Conservation (phyloP, 2,888 invertebrate species). For the Anticlea derivata region DNA sequence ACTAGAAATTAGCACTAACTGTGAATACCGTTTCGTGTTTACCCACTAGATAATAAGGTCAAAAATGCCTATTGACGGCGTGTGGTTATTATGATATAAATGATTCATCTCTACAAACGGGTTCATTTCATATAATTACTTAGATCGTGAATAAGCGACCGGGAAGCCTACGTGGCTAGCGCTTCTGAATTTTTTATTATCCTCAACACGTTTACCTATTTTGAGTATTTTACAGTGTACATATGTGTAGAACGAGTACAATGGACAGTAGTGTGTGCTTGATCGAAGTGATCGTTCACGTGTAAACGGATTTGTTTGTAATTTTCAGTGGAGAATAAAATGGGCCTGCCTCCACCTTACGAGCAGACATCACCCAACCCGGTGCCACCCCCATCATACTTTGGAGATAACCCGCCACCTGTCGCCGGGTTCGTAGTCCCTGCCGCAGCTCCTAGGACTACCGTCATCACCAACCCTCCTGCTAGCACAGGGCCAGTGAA, state of each 20-base stretch:
- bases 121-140: too few species aligned
- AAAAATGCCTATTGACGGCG: conserved; percentile 1
- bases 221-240: too few species aligned
- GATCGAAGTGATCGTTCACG: too few species aligned
- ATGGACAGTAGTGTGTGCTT: not conserved
- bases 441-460: conserved; percentile 59
- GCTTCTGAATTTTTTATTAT: conserved; percentile 8
- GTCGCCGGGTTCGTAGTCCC: conserved; percentile 58
- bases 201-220: not conserved
- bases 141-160: conserved; percentile 8
- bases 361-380: conserved; percentile 65
- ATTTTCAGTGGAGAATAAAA: conserved; percentile 79
- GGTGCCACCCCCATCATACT: conserved; percentile 74
- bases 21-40: not conserved
- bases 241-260: too few species aligned
- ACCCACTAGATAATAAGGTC: not conserved
- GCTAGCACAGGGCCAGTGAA: conserved; percentile 27
- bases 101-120: not conserved
- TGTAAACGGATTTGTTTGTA: not conserved
- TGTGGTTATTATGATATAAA: not conserved
- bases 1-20: not conserved
- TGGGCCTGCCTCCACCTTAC: conserved; percentile 76
- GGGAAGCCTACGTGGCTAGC: conserved; percentile 1
- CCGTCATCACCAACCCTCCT: conserved; percentile 59
- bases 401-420: conserved; percentile 69